Percentiles rank a stretch among this genome's conserved stretches.
phyloP scores from a whole-genome alignment of 1,140 invertebrate genomes.

The Globodera ellingtonae region DNA sequence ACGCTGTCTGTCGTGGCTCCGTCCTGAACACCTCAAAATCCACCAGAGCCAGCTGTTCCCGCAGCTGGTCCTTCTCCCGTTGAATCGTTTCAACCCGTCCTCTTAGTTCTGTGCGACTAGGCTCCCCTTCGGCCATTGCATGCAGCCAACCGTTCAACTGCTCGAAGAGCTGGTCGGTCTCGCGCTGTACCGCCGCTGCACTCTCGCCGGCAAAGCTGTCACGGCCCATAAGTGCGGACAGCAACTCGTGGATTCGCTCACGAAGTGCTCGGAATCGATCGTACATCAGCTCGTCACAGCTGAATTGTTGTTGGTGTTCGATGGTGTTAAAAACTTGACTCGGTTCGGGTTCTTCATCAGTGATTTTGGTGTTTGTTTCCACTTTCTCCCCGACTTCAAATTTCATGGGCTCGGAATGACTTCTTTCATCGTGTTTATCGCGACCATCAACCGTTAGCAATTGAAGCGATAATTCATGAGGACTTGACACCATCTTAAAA shows the following conservation, averaged over 20 bases:
- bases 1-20: slow-evolving; percentile 44
- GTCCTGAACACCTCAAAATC: slow-evolving; percentile 43
- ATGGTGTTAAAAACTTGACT: background rate
- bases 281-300: background rate
- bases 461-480: background rate
- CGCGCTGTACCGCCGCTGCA: background rate
- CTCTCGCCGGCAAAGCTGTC: background rate
- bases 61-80: background rate
- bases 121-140: slow-evolving; percentile 11
- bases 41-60: slow-evolving; percentile 32
- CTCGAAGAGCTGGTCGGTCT: slow-evolving; percentile 10
- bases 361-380: no score
- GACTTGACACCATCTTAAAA: background rate
- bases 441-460: background rate
- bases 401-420: background rate
- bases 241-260: background rate
- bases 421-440: background rate
- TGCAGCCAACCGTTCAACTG: slow-evolving; percentile 15
- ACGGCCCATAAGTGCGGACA: background rate
- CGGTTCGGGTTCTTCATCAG: no score
- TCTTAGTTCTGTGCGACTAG: background rate
- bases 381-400: background rate
- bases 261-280: background rate
- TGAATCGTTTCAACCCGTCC: background rate
- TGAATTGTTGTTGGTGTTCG: background rate